Percentiles rank a stretch among this genome's conserved stretches.
phyloP scores from a whole-genome alignment of 2,888 invertebrate genomes.

The Leptogaster cylindrica region DNA sequence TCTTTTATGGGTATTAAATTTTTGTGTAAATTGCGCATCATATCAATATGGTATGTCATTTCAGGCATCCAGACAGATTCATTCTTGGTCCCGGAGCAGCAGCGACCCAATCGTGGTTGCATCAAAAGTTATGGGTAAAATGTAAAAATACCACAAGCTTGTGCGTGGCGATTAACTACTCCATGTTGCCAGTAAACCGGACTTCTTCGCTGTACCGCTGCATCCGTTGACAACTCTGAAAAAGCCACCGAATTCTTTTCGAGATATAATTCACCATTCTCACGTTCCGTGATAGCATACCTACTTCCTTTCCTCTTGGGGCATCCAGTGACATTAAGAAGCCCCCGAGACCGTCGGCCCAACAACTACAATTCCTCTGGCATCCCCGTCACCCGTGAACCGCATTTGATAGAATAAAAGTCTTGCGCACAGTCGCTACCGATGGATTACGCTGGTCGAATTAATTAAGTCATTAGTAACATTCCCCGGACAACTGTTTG shows the following conservation, averaged over 20 bases:
- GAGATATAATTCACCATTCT: constrained; percentile 43
- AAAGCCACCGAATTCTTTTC: constrained; percentile 33
- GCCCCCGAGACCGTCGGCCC: background rate
- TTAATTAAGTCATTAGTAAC: constrained; percentile 41
- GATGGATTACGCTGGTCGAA: constrained; percentile 38
- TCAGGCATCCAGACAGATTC: constrained; percentile 33
- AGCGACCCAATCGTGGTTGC: background rate
- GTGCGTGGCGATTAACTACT: constrained; percentile 33
- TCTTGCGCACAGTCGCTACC: constrained; percentile 15
- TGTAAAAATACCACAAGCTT: constrained; percentile 19
- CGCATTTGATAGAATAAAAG: too few relatives aligned
- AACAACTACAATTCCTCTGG: background rate
- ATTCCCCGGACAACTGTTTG: constrained; percentile 37
- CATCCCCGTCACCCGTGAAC: background rate
- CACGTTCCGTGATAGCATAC: constrained; percentile 38
- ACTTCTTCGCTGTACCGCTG: constrained; percentile 5
- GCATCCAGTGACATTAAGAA: background rate
- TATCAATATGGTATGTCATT: constrained; percentile 40
- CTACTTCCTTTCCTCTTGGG: constrained; percentile 8
- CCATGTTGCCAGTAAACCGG: constrained; percentile 23
- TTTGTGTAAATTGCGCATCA: constrained; percentile 42
- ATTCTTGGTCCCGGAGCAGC: constrained; percentile 1
- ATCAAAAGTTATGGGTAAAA: constrained; percentile 29
- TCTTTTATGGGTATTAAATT: constrained; percentile 41
- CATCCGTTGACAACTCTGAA: constrained; percentile 4